A percentile compares a stretch with the other conserved stretches of the same genome.
These are phyloP conservation scores for Siniperca scherzeri DNA, from an alignment of 2,797 vertebrate species.

Conservation along the genomic window DNA sequence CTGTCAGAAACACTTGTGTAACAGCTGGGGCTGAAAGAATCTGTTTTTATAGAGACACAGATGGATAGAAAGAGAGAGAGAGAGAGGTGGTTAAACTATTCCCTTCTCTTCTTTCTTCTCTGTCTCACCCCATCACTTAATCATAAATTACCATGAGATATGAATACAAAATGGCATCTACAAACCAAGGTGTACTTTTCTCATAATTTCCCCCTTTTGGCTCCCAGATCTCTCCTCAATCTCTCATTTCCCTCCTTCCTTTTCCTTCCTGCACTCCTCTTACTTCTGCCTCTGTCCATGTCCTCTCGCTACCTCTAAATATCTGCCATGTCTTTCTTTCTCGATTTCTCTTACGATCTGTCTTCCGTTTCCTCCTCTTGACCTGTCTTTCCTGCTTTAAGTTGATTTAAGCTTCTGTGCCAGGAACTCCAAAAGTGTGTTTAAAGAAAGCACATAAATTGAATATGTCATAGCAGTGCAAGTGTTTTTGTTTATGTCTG, in stretches of 20 bases:
- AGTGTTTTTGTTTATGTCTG: slow-evolving; percentile 30
- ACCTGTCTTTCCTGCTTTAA: slow-evolving; percentile 34
- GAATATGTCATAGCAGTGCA: slow-evolving; percentile 7
- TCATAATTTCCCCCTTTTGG: background rate
- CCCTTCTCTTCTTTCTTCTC: background rate
- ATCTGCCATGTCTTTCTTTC: slow-evolving; percentile 26
- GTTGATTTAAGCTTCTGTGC: slow-evolving; percentile 51
- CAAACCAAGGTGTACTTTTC: background rate
- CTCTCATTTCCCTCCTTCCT: background rate
- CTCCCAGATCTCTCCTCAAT: background rate
- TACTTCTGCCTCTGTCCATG: slow-evolving; percentile 23
- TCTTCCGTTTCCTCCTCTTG: slow-evolving; percentile 44
- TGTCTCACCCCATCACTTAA: slow-evolving; percentile 10
- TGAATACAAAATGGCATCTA: background rate
- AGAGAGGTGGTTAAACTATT: background rate
- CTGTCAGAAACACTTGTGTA: slow-evolving; percentile 58
- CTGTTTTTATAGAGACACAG: slow-evolving; percentile 27
- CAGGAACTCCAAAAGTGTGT: slow-evolving; percentile 12
- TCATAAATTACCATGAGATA: background rate
- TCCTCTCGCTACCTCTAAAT: slow-evolving; percentile 27
- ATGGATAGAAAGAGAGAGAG: background rate
- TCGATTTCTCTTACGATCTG: slow-evolving; percentile 12
- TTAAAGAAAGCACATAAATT: slow-evolving; percentile 18
- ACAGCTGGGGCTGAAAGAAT: slow-evolving; percentile 55
- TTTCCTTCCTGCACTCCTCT: background rate